A percentile compares a stretch with the other conserved stretches of the same genome.
phyloP scores from a whole-genome alignment of 2,113 vertebrate species.

The cattle (Bos taurus) region DNA sequence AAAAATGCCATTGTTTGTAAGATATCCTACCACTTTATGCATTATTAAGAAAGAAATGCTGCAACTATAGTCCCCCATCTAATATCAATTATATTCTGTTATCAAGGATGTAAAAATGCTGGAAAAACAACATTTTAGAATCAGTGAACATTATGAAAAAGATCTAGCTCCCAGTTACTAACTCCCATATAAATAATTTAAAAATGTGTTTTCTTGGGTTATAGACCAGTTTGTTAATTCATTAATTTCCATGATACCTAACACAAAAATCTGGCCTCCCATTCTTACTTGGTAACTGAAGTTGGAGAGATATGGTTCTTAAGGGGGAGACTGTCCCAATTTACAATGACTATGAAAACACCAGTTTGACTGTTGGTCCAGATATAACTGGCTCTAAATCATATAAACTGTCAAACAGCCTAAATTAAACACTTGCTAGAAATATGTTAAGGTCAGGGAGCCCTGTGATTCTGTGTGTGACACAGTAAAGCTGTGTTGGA shows the following conservation, averaged over 20 bases:
- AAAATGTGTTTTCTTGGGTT: conserved; percentile 15
- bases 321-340: background rate
- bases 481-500: conserved; percentile 48
- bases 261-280: background rate
- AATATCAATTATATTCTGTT: background rate
- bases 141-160: background rate
- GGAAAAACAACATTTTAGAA: background rate
- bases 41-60: background rate
- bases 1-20: background rate
- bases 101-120: background rate
- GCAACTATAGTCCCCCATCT: background rate
- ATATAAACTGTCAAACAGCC: conserved; percentile 40
- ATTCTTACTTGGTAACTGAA: background rate
- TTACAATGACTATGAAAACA: conserved; percentile 42
- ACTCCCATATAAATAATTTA: conserved; percentile 3
- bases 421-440: conserved; percentile 60
- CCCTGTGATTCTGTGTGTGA: conserved; percentile 26
- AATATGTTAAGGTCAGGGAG: conserved; percentile 57
- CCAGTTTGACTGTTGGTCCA: conserved; percentile 25
- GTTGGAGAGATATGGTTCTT: background rate
- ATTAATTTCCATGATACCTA: background rate
- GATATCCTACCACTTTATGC: background rate
- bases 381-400: conserved; percentile 47
- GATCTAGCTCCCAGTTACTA: background rate
- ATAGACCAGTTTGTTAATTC: background rate